These are phyloP conservation scores for Oligia fasciuncula DNA, from an alignment of 2,888 invertebrate genomes.

Conservation along the genomic window DNA sequence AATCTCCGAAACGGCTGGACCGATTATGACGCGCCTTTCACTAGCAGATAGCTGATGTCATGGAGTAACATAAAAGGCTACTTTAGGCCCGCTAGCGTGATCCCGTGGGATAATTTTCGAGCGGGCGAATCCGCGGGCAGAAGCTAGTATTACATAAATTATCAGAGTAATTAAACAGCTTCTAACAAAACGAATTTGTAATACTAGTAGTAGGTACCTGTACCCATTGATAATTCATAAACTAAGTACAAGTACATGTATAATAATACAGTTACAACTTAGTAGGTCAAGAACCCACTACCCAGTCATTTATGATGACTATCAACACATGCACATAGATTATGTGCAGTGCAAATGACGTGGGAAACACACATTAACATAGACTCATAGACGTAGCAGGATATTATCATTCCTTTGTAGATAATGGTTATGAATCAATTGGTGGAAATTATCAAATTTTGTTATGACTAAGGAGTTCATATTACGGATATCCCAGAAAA, in stretches of 20 bases:
- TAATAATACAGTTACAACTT: slow-evolving; percentile 29
- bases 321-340: slow-evolving; percentile 2
- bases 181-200: background rate
- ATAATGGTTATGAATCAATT: background rate
- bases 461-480: background rate
- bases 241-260: slow-evolving; percentile 2
- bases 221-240: slow-evolving; percentile 24
- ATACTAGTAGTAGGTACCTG: background rate
- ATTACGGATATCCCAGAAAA: background rate
- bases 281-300: slow-evolving; percentile 56
- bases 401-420: slow-evolving; percentile 16
- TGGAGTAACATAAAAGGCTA: too few species aligned
- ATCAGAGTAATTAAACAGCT: background rate
- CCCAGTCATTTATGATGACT: slow-evolving; percentile 41
- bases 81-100: too few species aligned
- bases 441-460: background rate
- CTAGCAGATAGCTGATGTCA: too few species aligned
- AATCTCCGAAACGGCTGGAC: too few species aligned
- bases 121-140: too few species aligned
- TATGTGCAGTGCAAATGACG: slow-evolving; percentile 8
- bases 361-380: slow-evolving; percentile 21
- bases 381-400: background rate
- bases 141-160: background rate
- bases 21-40: too few species aligned
- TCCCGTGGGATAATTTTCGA: too few species aligned